Base-by-base conservation (phyloP, 2,113 vertebrate species). In the Anthoscopus minutus region DNA sequence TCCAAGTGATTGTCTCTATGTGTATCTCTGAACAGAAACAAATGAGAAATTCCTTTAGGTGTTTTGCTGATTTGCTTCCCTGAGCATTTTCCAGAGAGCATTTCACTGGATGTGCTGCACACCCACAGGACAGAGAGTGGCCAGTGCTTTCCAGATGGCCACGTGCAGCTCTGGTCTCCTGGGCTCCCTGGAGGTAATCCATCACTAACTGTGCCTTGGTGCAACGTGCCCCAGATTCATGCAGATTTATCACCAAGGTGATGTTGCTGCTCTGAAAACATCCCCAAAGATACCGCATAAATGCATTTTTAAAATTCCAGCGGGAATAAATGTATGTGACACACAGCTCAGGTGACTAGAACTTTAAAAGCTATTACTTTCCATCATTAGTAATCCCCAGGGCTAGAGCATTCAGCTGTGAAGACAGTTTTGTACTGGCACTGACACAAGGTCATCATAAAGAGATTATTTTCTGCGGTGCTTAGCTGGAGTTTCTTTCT, bases 301-400 rank as follows among this genome's bases (percentile, higher is more conserved):
- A 91, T 92, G 83, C 69, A 40, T 89, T 76, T 70, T 87, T 1
- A 31, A 87, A 84, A 93, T 81, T 91, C 85, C 25, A 15, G 37
- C 3, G 47, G 67, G 74, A 70, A 88, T 70, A 73, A 89, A 86
- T 64, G 45, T 35, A 6, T 86, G 44, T 51, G 87, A 62, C 89
- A 93, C 31, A 4, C 42, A 88, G 71, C 66, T 95, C 92, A 94
- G 93, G 92, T 95, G 87, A 70, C 58, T 58, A 18, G 89, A 65
- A 83, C 58, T 95, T 93, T 94, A 88, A 89, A 94, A 94, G 92
- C 81, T 94, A 74, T 97, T 95, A 89, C 78, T 78, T 95, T 93
- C 82, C 81, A 81, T 95, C 86, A 94, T 95, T 95, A 95, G 87
- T 58, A 93, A 78, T 95, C 93, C 87, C 92, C 3, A 4, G 85